These are phyloP conservation scores for Aphelenchoides bicaudatus DNA, from an alignment of 2,888 invertebrate species.

Conservation along the genomic window DNA sequence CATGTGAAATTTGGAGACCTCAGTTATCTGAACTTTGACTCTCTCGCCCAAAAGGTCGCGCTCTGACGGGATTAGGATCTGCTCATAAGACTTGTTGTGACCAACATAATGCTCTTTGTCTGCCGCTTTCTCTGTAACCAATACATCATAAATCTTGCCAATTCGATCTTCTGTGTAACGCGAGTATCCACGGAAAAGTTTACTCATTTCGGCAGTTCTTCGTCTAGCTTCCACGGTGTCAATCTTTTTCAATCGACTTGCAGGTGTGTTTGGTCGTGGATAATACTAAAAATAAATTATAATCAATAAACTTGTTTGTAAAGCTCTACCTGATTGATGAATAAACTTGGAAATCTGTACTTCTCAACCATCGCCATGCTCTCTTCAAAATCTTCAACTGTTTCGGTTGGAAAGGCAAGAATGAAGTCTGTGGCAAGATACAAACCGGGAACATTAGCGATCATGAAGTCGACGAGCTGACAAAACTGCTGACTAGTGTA, in stretches of 20 bases:
- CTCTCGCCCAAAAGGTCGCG: slow-evolving; percentile 41
- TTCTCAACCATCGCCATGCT: slow-evolving; percentile 78
- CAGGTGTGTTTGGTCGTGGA: too few relatives aligned
- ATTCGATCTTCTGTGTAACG: slow-evolving; percentile 72
- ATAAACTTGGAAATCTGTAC: slow-evolving; percentile 81
- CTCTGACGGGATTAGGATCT: slow-evolving; percentile 64
- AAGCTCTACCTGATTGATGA: slow-evolving; percentile 99
- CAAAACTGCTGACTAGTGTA: slow-evolving; percentile 85
- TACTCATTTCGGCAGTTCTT: slow-evolving; percentile 80
- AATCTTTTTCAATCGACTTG: slow-evolving; percentile 70
- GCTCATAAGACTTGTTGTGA: slow-evolving; percentile 92
- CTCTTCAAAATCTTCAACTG: slow-evolving; percentile 80
- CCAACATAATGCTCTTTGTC: slow-evolving; percentile 85
- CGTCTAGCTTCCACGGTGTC: slow-evolving; percentile 75
- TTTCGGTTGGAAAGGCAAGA: slow-evolving; percentile 96
- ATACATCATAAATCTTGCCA: slow-evolving; percentile 65
- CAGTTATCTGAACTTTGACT: slow-evolving; percentile 43
- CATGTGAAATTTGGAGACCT: slow-evolving; percentile 57
- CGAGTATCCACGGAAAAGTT: slow-evolving; percentile 80
- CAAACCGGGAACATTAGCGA: slow-evolving; percentile 78
- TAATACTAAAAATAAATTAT: too few relatives aligned
- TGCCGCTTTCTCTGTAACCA: slow-evolving; percentile 88
- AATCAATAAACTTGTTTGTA: too few relatives aligned
- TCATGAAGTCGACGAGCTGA: slow-evolving; percentile 78
- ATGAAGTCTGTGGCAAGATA: slow-evolving; percentile 97